phyloP scores from a whole-genome alignment of 1,140 invertebrate genomes.

The Drosophila orena region DNA sequence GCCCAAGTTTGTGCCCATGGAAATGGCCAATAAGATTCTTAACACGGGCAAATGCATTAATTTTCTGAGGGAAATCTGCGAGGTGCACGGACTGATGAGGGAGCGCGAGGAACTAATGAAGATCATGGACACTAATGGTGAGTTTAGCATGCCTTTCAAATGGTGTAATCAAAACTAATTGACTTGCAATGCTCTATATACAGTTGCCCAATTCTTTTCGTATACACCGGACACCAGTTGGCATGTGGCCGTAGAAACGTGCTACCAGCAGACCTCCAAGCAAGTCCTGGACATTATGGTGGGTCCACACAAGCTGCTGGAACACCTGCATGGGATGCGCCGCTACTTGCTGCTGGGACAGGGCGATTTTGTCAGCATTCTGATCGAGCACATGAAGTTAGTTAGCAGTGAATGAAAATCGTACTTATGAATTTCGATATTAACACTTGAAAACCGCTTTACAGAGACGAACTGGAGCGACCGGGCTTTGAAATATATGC shows the following conservation, averaged over 20 bases:
- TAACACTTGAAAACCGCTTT: constrained; percentile 44
- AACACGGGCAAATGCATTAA: constrained; percentile 98
- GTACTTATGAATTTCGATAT: neutral
- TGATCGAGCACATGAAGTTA: constrained; percentile 96
- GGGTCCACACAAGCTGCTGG: constrained; percentile 94
- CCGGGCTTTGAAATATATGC: constrained; percentile 94
- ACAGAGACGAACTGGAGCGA: constrained; percentile 94
- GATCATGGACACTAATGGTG: constrained; percentile 86
- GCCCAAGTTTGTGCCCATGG: constrained; percentile 90
- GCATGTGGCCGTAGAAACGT: constrained; percentile 91
- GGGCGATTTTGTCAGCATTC: constrained; percentile 97
- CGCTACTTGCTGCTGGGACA: constrained; percentile 96
- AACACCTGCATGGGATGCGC: constrained; percentile 95
- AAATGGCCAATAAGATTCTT: constrained; percentile 92
- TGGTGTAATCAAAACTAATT: neutral
- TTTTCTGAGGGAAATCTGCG: constrained; percentile 96
- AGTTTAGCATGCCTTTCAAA: constrained; percentile 72
- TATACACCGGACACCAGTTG: constrained; percentile 88
- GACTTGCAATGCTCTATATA: neutral
- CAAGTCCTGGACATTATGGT: constrained; percentile 94
- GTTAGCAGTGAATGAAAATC: constrained; percentile 65
- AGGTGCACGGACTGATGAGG: constrained; percentile 90
- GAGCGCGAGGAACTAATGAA: constrained; percentile 88
- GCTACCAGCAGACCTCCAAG: constrained; percentile 94
- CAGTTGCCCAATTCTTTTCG: constrained; percentile 69